Evolutionary conservation across 1,140 invertebrate genomes (phyloP), one percentile per base, ranked within the genome.

Genomic region (Phortica variegata): DNA sequence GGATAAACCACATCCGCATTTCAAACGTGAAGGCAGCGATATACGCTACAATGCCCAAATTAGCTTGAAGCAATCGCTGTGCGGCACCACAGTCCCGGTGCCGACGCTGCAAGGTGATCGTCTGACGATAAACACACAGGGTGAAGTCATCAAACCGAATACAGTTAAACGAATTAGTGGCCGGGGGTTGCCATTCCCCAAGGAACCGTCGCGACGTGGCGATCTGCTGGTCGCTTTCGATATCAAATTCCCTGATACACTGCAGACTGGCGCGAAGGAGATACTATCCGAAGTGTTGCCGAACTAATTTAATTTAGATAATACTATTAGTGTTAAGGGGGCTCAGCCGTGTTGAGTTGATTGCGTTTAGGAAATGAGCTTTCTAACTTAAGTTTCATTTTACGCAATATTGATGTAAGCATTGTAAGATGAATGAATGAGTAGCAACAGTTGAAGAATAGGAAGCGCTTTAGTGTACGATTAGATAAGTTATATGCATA

Each of bases 211-310:
- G 13, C 78, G 84, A 45, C 83, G 87, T 55, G 94, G 94, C 17
- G 92, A 97, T 76, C 77, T 97, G 3, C 79, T 97, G 21, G 85
- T 97, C 9, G 84, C 85, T 40, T 97, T 97, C 75, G 88, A 95
- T 62, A 91, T 97, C 54, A 83, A 84, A 69, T 97, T 97, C 78
- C 95, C 95, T 0, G 86, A 91, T 13, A 77, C 75, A 19, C 69
- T 96, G 41, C 73, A 84, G 13, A 75, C 84, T 58, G 81, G 79
- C 62, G 80, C 83, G 15, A 89, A 85, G 77, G 86, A 90, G 54
- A 85, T 89, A 49, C 72, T 94, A 10, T 82, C 78, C 41, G 88
- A 91, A 62, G 82, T 85, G 47, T 77, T 93, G 66, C 88, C 88
- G 34, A 72, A 73, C 44, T 75, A 73, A 54, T 8, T 19, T 48